Evolutionary conservation across 2,888 invertebrate genomes (phyloP).

Genomic region (Capitulum mitella): DNA sequence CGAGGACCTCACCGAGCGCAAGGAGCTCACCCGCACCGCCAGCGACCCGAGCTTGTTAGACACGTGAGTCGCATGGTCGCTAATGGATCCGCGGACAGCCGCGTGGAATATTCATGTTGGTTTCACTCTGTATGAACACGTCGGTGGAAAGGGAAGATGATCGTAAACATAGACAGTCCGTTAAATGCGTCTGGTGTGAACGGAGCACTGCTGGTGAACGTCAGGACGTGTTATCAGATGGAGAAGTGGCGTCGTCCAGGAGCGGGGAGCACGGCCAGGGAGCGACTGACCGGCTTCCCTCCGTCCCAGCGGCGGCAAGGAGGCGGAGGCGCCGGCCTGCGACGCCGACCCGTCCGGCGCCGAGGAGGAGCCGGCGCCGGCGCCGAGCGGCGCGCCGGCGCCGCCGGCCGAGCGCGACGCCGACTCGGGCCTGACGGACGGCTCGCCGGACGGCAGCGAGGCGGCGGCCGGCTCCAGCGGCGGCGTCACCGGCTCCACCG

Average conservation of each 20-base stretch:
- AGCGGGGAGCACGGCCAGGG: no score
- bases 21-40: slow-evolving; percentile 57
- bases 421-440: not conserved
- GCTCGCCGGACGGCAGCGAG: not conserved
- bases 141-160: no score
- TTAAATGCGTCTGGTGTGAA: no score
- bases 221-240: no score
- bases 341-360: not conserved
- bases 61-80: slow-evolving; percentile 51
- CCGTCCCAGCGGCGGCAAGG: not conserved
- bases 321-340: not conserved
- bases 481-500: not conserved
- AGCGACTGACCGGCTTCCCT: not conserved
- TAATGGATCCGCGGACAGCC: no score
- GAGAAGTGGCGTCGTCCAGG: no score
- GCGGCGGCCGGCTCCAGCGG: not conserved
- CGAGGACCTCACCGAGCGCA: slow-evolving; percentile 21
- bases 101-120: no score
- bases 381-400: not conserved
- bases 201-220: no score
- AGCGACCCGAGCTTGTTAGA: slow-evolving; percentile 80
- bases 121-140: no score
- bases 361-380: not conserved
- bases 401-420: slow-evolving; percentile 2
- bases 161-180: no score